Evolutionary conservation across 2,888 invertebrate genomes (phyloP), one percentile per base, ranked within the genome.

Genomic region (Hirtodrosophila cameraria): DNA sequence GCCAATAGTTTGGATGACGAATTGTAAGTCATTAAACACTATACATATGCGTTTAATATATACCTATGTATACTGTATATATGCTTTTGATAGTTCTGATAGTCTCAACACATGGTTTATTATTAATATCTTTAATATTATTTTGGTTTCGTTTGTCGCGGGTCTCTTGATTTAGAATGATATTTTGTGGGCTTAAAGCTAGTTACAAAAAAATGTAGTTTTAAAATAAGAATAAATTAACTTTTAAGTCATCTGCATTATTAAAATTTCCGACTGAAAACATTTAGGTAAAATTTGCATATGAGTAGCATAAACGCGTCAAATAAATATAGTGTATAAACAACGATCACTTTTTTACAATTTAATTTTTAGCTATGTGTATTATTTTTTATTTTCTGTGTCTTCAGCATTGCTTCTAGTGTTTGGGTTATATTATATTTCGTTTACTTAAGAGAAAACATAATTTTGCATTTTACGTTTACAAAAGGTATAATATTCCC

Each of bases 1-100:
- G 73, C 76, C 52, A 76, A 69, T 45, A 78, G 60, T 33, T 48
- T 43, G 60, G 52, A 50, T 65, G 45, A 39, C 42, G 46, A 60
- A 60, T 66, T 55, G 67, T 48, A 71, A 57, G 54, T 55, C 55
- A 61, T 65, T 52, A 66, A 49, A 49, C 49, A 62, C 70, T 63
- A 62, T 58, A 60, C 50, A 69, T 60, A 76, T 50, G 57, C 38
- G 28, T 36, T 49, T 54, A 45, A 46, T 61, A 45, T 42, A 31
- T 46, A n/a, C n/a, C 4, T 33, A 20, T 36, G 11, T 48, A 55
- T 54, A 49, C 65, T 50, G 72, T 58, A 49, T 53, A 67, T 68
- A 68, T 52, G 52, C 58, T 53, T 61, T 70, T 57, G 53, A 54
- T 58, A 66, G 46, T 52, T 62, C 27, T 67, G 61, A 72, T 67